Evolutionary conservation across 2,888 invertebrate genomes (phyloP).

Genomic region (Leucoptera coffeella): DNA sequence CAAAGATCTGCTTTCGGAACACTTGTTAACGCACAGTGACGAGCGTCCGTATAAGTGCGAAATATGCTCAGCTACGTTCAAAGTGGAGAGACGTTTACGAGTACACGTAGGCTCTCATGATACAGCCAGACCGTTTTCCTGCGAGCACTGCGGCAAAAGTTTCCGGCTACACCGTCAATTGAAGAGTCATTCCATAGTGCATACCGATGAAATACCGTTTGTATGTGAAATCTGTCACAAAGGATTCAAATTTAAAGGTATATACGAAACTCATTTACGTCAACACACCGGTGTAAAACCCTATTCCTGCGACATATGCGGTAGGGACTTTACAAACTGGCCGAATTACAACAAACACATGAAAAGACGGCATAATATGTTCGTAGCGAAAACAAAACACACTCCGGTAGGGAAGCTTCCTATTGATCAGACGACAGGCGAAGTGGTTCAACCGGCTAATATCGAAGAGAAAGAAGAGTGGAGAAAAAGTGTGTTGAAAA

Average conservation of each 20-base stretch:
- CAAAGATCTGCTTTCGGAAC: slow-evolving; percentile 16
- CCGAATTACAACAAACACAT: slow-evolving; percentile 75
- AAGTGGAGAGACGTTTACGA: slow-evolving; percentile 13
- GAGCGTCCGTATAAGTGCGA: slow-evolving; percentile 22
- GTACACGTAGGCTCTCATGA: slow-evolving; percentile 12
- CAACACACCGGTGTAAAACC: slow-evolving; percentile 64
- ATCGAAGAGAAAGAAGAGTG: slow-evolving; percentile 17
- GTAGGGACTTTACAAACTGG: slow-evolving; percentile 65
- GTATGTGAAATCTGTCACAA: slow-evolving; percentile 65
- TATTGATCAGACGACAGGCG: slow-evolving; percentile 17
- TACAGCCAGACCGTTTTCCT: slow-evolving; percentile 18
- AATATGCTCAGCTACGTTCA: slow-evolving; percentile 23
- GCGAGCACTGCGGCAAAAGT: slow-evolving; percentile 18
- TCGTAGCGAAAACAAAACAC: slow-evolving; percentile 19
- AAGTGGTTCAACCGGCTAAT: slow-evolving; percentile 13
- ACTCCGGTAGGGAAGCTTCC: slow-evolving; percentile 29
- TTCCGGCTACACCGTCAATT: slow-evolving; percentile 25
- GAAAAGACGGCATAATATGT: slow-evolving; percentile 62
- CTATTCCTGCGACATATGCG: slow-evolving; percentile 63
- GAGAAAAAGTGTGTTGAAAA: slow-evolving; percentile 15
- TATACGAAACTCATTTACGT: slow-evolving; percentile 60
- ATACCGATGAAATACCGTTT: slow-evolving; percentile 66
- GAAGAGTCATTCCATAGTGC: slow-evolving; percentile 61
- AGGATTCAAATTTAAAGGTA: slow-evolving; percentile 62
- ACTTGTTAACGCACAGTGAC: slow-evolving; percentile 21